Base-by-base conservation (phyloP, 1,140 invertebrate genomes). In the Triops longicaudatus region DNA sequence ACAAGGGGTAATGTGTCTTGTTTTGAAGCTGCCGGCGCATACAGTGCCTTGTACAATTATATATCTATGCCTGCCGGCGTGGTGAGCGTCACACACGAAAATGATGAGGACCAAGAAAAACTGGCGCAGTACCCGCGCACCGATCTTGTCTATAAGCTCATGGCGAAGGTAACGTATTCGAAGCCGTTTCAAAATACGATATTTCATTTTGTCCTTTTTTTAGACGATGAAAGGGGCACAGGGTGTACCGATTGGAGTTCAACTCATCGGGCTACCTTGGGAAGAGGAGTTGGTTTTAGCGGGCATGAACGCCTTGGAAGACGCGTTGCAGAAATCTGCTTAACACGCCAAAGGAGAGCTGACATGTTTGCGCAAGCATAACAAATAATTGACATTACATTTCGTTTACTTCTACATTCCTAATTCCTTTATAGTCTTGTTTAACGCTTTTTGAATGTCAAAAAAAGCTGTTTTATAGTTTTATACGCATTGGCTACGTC, bases 191-290 rank as follows among this genome's bases (percentile, higher is more conserved):
- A n/a, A 14, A 63, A 12, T n/a, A 17, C 50, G 22, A 14, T 63
- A 5, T 63, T n/a, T n/a, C 22, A n/a, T 9, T 17, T 22, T 5
- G 11, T 17, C 5, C 50, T 17, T 17, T 10, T 78, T 72, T 27
- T 77, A 82, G 82, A 80, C 77, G 26, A 77, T 79, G 12, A 50
- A 50, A 72, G 82, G 78, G 9, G 81, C 84, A 2, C 80, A 77
- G 7, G 84, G 84, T 26, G 80, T 85, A 78, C 84, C 85, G 1
- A 80, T 85, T 14, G 81, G 79, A 74, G 82, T 85, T 10, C 85
- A 85, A 79, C 77, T 84, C 7, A 82, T 84, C 9, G 81, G 80
- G 0, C 81, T 83, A n/a, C 85, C 84, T 5, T 85, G 80, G 81
- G 79, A 82, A 76, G 85, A 85, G 75, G 85, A 85, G 78, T 72